Conservation (phyloP, 2,113 vertebrate species). For the Rhinopomastus cyanomelas region DNA sequence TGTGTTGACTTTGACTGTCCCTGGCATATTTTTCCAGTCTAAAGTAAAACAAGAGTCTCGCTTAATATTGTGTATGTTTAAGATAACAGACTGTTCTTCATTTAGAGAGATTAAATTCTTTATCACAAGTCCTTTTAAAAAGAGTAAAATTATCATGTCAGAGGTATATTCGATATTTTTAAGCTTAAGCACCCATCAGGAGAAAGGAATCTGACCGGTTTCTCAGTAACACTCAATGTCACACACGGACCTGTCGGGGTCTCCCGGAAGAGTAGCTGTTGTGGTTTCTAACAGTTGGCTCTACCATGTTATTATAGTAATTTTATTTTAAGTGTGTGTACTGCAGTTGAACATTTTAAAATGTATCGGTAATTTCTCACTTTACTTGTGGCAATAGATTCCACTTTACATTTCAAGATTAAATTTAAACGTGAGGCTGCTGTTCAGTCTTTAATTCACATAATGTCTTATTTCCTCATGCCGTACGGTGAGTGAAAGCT, state of each 20-base stretch:
- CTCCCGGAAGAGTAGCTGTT: constrained; percentile 48
- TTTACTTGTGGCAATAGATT: constrained; percentile 44
- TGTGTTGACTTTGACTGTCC: constrained; percentile 79
- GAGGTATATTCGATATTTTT: constrained; percentile 57
- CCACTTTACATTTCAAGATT: constrained; percentile 53
- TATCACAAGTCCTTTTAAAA: constrained; percentile 64
- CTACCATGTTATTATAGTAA: constrained; percentile 27
- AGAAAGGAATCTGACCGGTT: constrained; percentile 37
- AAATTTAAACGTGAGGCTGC: constrained; percentile 34
- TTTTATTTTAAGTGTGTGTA: constrained; percentile 43
- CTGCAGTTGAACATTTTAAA: constrained; percentile 48
- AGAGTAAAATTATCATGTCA: constrained; percentile 69
- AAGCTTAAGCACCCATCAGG: constrained; percentile 56
- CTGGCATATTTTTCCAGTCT: constrained; percentile 77
- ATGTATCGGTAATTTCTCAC: constrained; percentile 45
- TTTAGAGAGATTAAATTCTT: constrained; percentile 65
- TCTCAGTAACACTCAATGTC: constrained; percentile 64
- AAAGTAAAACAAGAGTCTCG: constrained; percentile 76
- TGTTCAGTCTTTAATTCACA: constrained; percentile 56
- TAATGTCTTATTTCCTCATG: constrained; percentile 50
- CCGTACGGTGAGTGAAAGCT: constrained; percentile 44
- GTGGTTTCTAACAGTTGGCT: constrained; percentile 62
- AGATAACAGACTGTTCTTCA: constrained; percentile 71
- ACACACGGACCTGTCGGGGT: constrained; percentile 1
- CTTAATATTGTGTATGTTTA: constrained; percentile 77